Base-by-base conservation (phyloP, 2,113 vertebrate species). In the Athene noctua region DNA sequence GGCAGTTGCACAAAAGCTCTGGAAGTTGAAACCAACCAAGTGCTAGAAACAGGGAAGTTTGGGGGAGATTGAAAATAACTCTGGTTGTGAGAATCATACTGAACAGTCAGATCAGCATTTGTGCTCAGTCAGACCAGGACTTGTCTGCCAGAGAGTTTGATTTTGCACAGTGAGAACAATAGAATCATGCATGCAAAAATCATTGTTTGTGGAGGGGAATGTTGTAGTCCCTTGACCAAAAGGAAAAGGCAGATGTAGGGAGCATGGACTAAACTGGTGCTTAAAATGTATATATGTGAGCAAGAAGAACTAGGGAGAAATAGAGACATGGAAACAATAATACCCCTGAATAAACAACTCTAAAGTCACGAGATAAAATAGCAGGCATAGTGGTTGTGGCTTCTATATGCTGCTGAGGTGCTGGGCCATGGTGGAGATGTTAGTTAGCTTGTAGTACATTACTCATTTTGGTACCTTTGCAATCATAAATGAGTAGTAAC, bases 91-190 rank as follows among this genome's bases (percentile, higher is more conserved):
- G 42, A 59, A 34, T 83, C 13, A 7, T n/a, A 36, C 51, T 63
- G 70, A 96, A 55, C 9, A 81, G 58, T 84, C 59, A 67, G 51
- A n/a, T 95, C 78, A 82, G 81, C 30, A 8, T 91, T 91, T 94
- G 90, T 87, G 58, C 34, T 93, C 57, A 25, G 52, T 51, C 81
- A 82, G 77, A 73, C 32, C 73, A 91, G 66, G 84, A 72, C 52
- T 81, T 19, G 30, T 71, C 78, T 96, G 49, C 74, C 66, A 66
- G 58, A 58, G 42, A 71, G 58, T 77, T 93, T 83, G 75, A 59
- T 68, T 93, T 92, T 91, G 87, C 10, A 3, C 81, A 94, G 78
- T 25, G 79, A 86, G 42, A 89, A 88, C 81, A 94, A 94, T 80
- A 55, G 81, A 95, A 73, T 51, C 29, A 8, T 0, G 4, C n/a